Conservation (phyloP, 2,797 vertebrate genomes). For the Anas bahamensis region DNA sequence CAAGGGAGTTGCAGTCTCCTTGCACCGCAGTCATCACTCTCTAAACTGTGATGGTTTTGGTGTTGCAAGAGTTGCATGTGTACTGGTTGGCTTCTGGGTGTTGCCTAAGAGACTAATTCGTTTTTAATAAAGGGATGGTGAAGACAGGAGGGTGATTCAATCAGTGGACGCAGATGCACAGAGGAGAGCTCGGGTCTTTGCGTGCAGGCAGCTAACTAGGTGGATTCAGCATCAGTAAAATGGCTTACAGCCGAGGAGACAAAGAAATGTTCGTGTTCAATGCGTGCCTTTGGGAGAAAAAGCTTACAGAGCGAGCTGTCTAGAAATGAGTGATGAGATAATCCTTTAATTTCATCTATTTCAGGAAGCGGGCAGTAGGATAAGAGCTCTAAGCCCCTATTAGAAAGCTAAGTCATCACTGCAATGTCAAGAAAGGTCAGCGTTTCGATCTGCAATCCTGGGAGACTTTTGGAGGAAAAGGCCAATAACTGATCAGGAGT, state of each 20-base stretch:
- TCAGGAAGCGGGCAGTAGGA: slow-evolving; percentile 65
- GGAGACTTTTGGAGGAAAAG: background rate
- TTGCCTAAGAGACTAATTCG: background rate
- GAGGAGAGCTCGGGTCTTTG: background rate
- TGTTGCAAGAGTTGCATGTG: background rate
- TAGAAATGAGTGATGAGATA: slow-evolving; percentile 47
- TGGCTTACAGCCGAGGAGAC: background rate
- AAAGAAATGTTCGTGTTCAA: background rate
- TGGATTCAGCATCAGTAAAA: background rate
- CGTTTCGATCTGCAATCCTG: background rate
- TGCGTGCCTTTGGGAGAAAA: background rate
- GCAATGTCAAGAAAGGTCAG: slow-evolving; percentile 48
- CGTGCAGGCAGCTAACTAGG: background rate
- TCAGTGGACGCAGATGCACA: background rate
- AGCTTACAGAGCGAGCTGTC: slow-evolving; percentile 6
- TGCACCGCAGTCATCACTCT: background rate
- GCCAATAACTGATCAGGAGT: background rate
- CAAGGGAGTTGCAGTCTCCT: background rate
- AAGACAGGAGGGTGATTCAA: background rate
- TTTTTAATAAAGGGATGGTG: background rate
- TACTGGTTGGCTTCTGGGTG: background rate
- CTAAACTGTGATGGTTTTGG: background rate
- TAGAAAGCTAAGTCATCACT: slow-evolving; percentile 39
- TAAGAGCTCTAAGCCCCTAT: slow-evolving; percentile 55
- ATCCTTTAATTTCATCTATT: slow-evolving; percentile 78